Evolutionary conservation across 2,888 invertebrate genomes (phyloP).

Genomic region (Neuroscelio doddi): DNA sequence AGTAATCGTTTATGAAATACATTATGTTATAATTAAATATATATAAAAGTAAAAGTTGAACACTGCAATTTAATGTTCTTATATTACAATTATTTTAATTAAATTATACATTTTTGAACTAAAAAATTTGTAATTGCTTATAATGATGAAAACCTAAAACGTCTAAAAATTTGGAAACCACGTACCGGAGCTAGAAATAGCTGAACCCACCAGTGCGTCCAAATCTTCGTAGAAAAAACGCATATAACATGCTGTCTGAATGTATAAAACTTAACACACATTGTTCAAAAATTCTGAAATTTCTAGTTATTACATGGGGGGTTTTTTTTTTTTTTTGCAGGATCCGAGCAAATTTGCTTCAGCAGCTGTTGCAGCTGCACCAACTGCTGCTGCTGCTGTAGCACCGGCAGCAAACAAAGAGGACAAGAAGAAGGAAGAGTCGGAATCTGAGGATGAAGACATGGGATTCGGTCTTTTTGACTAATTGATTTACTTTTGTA

Average conservation of each 20-base stretch:
- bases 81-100: no score
- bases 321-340: conserved; percentile 72
- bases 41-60: no score
- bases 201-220: conserved; percentile 71
- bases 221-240: conserved; percentile 54
- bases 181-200: conserved; percentile 72
- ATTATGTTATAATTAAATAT: no score
- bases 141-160: conserved; percentile 60
- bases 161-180: conserved; percentile 58
- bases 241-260: conserved; percentile 60
- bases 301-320: no score
- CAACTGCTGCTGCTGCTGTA: conserved; percentile 76
- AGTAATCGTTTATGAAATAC: no score
- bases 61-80: no score
- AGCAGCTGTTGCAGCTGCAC: conserved; percentile 76
- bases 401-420: conserved; percentile 83
- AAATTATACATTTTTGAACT: no score
- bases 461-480: conserved; percentile 98
- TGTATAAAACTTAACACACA: conserved; percentile 5
- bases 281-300: no score
- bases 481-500: conserved; percentile 75
- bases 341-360: conserved; percentile 96
- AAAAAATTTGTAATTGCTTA: no score
- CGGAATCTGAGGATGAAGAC: conserved; percentile 91
- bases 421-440: conserved; percentile 79